Evolutionary conservation across 2,888 invertebrate genomes (phyloP).

Genomic region (Zygaena filipendulae): DNA sequence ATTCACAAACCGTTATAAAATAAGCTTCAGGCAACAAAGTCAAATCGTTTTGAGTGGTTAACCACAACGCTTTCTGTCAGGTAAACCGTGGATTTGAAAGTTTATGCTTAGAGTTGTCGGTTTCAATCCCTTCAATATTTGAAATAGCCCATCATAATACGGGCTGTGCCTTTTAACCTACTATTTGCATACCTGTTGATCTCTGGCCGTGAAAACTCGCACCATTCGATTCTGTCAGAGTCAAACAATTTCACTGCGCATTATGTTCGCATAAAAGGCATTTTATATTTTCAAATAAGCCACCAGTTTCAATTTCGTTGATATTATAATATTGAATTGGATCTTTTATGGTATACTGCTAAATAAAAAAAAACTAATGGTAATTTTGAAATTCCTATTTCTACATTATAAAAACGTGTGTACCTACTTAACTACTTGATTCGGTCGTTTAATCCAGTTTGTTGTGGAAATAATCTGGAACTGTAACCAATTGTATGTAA

Average conservation of each 20-base stretch:
- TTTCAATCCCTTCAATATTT: constrained; percentile 40
- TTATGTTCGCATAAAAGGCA: constrained; percentile 22
- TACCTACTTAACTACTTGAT: too few relatives aligned
- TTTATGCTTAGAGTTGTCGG: constrained; percentile 41
- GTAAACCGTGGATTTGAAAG: constrained; percentile 55
- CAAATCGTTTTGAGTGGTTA: constrained; percentile 64
- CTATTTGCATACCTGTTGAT: constrained; percentile 47
- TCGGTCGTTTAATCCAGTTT: too few relatives aligned
- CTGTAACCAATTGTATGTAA: too few relatives aligned
- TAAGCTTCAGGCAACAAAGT: constrained; percentile 60
- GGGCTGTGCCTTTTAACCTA: constrained; percentile 30
- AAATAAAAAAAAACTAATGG: too few relatives aligned
- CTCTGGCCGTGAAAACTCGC: constrained; percentile 21
- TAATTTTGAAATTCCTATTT: too few relatives aligned
- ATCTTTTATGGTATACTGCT: too few relatives aligned
- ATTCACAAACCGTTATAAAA: constrained; percentile 66
- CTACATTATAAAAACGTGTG: too few relatives aligned
- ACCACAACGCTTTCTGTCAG: constrained; percentile 56
- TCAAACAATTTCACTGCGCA: constrained; percentile 28
- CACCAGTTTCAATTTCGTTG: too few relatives aligned
- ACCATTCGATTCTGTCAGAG: constrained; percentile 18
- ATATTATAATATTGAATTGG: too few relatives aligned
- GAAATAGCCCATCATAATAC: constrained; percentile 29
- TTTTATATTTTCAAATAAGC: too few relatives aligned
- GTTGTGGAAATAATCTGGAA: too few relatives aligned